phyloP scores from a whole-genome alignment of 2,888 invertebrate genomes.

The Abrostola tripartita region DNA sequence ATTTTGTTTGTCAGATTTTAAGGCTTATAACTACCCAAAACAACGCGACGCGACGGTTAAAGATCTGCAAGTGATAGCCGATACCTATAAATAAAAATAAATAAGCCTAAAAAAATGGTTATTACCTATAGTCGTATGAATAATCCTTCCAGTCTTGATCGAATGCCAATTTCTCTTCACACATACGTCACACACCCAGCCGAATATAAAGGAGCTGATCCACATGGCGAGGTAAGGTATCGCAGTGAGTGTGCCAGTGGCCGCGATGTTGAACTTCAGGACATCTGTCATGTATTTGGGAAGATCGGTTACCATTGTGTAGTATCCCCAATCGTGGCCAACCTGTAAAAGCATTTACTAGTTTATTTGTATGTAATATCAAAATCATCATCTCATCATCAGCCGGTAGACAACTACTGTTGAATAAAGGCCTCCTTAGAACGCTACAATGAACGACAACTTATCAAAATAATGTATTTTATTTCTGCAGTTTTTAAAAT shows the following conservation, averaged over 20 bases:
- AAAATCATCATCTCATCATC: no score
- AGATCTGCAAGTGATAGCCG: no score
- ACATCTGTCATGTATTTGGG: constrained; percentile 92
- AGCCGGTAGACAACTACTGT: no score
- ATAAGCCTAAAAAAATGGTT: not conserved
- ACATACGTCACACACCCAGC: constrained; percentile 91
- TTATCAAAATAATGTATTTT: no score
- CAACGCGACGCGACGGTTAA: no score
- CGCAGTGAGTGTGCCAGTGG: constrained; percentile 90
- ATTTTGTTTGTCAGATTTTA: no score
- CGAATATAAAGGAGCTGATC: constrained; percentile 90
- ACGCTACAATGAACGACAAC: no score
- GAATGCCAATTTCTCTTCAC: constrained; percentile 89
- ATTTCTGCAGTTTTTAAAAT: not conserved
- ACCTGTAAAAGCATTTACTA: constrained; percentile 65
- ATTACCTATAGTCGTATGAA: constrained; percentile 91
- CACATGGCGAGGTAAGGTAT: constrained; percentile 91
- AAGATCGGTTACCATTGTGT: constrained; percentile 91
- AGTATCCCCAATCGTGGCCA: constrained; percentile 91
- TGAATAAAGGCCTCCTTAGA: no score
- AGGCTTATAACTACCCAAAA: no score
- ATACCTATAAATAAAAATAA: no score
- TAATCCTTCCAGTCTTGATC: constrained; percentile 89
- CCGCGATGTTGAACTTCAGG: constrained; percentile 90
- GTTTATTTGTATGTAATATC: no score